These are phyloP conservation scores for Eurois occulta DNA, from an alignment of 2,888 invertebrate species.

Conservation along the genomic window DNA sequence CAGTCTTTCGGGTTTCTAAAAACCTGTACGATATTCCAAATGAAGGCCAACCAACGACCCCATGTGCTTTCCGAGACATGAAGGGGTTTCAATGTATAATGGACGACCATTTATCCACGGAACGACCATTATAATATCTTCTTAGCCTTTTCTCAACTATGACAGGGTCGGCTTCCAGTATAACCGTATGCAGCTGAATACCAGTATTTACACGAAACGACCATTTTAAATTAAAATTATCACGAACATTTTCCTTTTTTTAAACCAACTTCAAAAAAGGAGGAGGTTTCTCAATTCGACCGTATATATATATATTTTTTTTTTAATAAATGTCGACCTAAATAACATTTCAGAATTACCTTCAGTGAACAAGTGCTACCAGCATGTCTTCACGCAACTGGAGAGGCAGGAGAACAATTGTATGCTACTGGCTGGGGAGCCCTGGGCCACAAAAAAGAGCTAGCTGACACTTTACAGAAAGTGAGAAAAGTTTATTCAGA, in stretches of 20 bases:
- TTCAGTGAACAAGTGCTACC: not conserved
- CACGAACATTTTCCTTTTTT: not conserved
- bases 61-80: not conserved
- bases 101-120: not conserved
- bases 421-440: conserved; percentile 1
- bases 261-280: too few relatives aligned
- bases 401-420: not conserved
- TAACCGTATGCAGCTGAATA: not conserved
- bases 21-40: too few relatives aligned
- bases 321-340: not conserved
- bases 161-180: not conserved
- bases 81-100: not conserved
- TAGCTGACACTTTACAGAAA: not conserved
- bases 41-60: not conserved
- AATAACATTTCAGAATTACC: not conserved
- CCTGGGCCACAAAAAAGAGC: not conserved
- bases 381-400: not conserved
- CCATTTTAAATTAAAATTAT: too few relatives aligned
- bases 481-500: not conserved
- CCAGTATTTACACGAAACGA: too few relatives aligned
- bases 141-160: not conserved
- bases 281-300: too few relatives aligned
- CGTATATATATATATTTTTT: too few relatives aligned
- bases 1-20: too few relatives aligned
- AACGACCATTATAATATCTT: not conserved